Evolutionary conservation across 92 coral and sea anemone species (phyloP), one percentile per base, ranked within the genome.

Genomic region (Pocillopora meandrina): DNA sequence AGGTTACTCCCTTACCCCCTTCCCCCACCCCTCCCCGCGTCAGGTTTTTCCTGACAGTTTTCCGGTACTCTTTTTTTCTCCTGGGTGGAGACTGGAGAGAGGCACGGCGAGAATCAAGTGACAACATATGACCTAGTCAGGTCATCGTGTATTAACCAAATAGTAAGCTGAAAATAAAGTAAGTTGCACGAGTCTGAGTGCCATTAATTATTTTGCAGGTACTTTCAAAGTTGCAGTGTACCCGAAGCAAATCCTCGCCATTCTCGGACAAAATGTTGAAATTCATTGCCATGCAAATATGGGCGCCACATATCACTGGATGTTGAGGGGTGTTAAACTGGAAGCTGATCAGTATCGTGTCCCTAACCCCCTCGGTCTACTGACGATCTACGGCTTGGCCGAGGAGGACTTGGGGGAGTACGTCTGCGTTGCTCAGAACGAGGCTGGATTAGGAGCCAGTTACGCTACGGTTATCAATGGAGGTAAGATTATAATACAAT

Each of bases 401-500:
- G 76, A 87, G 12, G 89, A 78, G 65, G 98, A 92, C 77, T 73
- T 89, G 12, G 93, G 93, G 9, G 95, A 92, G 88, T 94, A 94
- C 71, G 93, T 86, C 56, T 94, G 98, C 76, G 82, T 94, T 47
- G 98, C 98, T 59, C 77, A 79, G 74, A 94, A 88, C 84, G 93
- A 89, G 69, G 98, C 93, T 78, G 98, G 98, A 0, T 9, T 82
- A 34, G 73, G 87, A 36, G 98, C 92, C 0, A 88, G 78, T 56
- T 66, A 90, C 10, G 90, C 89, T 2, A 73, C 80, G 65, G 72
- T 94, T 16, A 58, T 77, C 14, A 82, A 88, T 49, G 98, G 98
- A 89, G 95, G 98, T 94, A 72, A 57, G 78, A 26, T 69, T 35
- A 1, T 2, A 18, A 35, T 12, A 66, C 2, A 20, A 10, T 12